Conservation (phyloP, 2,888 invertebrate species). For the Lasioglossum pauxillum region DNA sequence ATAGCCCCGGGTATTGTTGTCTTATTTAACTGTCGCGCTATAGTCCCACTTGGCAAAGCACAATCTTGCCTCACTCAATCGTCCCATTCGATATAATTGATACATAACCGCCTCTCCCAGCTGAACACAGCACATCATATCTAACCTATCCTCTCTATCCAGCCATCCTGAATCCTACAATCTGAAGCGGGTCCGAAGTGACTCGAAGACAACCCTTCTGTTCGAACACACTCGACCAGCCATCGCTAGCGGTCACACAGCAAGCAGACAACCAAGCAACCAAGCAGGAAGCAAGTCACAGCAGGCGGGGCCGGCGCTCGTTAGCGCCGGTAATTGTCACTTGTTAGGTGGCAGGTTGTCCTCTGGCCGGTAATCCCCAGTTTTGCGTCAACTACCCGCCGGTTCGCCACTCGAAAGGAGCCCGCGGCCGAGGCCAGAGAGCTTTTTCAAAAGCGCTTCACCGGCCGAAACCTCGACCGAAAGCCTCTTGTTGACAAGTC, state of each 20-base stretch:
- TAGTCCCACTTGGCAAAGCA: neutral
- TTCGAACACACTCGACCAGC: neutral
- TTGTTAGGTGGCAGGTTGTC: constrained; percentile 73
- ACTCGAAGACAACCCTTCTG: neutral
- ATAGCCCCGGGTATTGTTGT: neutral
- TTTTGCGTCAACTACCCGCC: constrained; percentile 35
- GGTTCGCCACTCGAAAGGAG: constrained; percentile 57
- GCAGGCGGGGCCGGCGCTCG: constrained; percentile 69
- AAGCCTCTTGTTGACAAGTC: constrained; percentile 52
- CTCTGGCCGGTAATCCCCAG: constrained; percentile 22
- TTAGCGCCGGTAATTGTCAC: constrained; percentile 79
- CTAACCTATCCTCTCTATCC: no score
- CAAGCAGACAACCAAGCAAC: neutral
- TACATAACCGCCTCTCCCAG: neutral
- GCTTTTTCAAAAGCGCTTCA: constrained; percentile 70
- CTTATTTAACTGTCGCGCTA: no score
- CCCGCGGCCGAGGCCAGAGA: constrained; percentile 39
- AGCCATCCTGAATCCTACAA: neutral
- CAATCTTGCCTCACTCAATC: neutral
- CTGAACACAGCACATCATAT: neutral
- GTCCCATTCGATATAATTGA: neutral
- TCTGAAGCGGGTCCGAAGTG: neutral
- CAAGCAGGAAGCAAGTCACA: constrained; percentile 58
- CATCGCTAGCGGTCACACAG: neutral
- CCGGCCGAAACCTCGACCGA: constrained; percentile 60